A percentile compares a stretch with the other conserved stretches of the same genome.
Evolutionary conservation across 2,113 vertebrate species (phyloP).

Genomic region (Callaeas wilsoni): DNA sequence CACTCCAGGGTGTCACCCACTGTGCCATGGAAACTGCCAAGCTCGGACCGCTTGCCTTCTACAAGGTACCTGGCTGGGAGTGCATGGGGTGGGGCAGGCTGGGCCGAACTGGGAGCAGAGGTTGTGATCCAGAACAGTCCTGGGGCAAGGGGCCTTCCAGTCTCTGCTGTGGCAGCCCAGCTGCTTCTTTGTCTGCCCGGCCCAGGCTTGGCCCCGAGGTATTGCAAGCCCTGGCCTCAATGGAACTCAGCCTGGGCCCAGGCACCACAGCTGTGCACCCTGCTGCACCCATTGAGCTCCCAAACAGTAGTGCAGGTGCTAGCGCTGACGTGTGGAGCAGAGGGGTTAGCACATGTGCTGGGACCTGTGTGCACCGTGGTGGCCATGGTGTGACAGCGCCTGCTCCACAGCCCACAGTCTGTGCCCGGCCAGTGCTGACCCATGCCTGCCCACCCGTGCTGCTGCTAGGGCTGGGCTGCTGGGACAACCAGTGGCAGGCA

Average conservation of each 20-base stretch:
- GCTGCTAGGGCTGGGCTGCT: background rate
- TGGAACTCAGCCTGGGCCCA: background rate
- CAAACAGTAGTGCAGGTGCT: background rate
- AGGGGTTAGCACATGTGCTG: background rate
- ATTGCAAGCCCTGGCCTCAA: background rate
- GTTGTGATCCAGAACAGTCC: background rate
- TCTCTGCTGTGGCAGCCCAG: background rate
- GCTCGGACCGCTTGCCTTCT: constrained; percentile 90
- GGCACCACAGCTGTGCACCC: background rate
- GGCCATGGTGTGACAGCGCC: background rate
- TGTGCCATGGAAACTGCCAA: constrained; percentile 87
- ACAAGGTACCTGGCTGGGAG: constrained; percentile 78
- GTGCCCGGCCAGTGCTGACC: background rate
- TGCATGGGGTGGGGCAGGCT: background rate
- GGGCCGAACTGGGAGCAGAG: background rate
- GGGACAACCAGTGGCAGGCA: background rate
- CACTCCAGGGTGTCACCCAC: constrained; percentile 81
- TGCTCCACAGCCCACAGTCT: background rate
- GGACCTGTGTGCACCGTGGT: background rate
- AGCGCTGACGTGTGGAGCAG: background rate
- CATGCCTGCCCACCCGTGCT: accelerated
- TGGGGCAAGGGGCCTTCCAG: background rate
- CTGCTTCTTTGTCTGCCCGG: accelerated
- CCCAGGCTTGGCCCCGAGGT: accelerated
- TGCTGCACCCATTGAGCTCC: background rate